A percentile compares a stretch with the other conserved stretches of the same genome.
Conservation (phyloP, 2,113 vertebrate species). For the Otolemur garnettii region DNA sequence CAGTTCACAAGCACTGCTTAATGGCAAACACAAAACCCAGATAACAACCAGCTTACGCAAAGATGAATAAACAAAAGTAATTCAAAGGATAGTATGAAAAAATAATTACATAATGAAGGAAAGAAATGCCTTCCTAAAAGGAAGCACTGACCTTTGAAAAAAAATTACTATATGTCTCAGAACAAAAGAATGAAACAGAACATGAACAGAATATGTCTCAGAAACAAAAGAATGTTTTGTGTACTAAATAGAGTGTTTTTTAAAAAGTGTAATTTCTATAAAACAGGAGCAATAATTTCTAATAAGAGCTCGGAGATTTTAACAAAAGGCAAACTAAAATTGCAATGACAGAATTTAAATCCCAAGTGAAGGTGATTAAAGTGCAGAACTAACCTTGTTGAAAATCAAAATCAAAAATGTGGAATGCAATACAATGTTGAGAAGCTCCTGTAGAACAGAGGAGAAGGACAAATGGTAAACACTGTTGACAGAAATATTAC, state of each 20-base stretch:
- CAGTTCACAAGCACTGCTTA: background rate
- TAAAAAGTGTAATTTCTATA: background rate
- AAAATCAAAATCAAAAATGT: background rate
- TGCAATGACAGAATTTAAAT: background rate
- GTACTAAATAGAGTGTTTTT: background rate
- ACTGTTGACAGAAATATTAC: background rate
- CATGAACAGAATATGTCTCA: too few species aligned
- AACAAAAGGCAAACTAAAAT: constrained; percentile 5
- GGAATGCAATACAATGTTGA: background rate
- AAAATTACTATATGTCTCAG: background rate
- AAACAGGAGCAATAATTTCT: background rate
- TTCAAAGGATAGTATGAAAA: background rate
- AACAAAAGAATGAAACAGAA: background rate
- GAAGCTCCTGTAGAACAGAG: background rate
- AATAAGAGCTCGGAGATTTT: background rate
- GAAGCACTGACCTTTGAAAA: background rate
- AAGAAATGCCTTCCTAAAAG: background rate
- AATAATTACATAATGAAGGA: background rate
- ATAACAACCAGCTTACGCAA: background rate
- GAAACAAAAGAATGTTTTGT: background rate
- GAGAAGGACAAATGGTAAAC: background rate
- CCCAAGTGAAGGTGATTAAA: background rate
- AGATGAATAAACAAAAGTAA: background rate
- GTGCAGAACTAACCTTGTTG: background rate
- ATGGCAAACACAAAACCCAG: background rate